Evolutionary conservation across 2,888 invertebrate species (phyloP), one percentile per base, ranked within the genome.

Genomic region (Troides aeacus): DNA sequence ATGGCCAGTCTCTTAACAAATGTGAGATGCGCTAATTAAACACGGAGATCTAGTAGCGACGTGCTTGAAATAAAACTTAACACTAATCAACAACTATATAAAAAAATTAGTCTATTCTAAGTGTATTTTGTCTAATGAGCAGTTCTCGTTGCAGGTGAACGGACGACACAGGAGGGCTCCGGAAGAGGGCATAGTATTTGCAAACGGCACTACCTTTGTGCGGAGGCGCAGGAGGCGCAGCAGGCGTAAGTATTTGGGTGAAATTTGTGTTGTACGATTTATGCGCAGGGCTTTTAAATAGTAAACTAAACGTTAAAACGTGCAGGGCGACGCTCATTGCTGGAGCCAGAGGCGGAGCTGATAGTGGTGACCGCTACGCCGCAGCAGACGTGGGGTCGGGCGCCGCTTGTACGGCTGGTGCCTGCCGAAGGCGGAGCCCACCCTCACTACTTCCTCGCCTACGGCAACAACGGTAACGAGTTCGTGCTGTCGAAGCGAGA

Each of bases 191-290:
- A 81, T 91, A 24, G 82, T 92, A 21, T 92, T 78, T 73, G 92
- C 91, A 0, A 92, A 92, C 69, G 92, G 92, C 50, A 92, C 92
- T 0, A 90, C 89, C 0, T 73, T 91, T 57, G 81, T 89, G 69
- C 82, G 90, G 74, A 83, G 85, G 74, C 86, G 88, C 46, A 85
- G 84, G 74, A 78, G 90, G 71, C 87, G 90, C 15, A 90, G 84
- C 73, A 84, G 92, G 78, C 88, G 92, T 91, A 71, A 86, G 90
- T 53, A 18, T 10, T 53, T 10, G 39, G 10, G 7, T 39, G 10
- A 39, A 1, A 0, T 8, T 39, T 39, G 10, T 39, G 39, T 39
- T 4, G 39, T 39, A 8, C 39, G 39, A 39, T 10, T 39, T 39
- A 39, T 39, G 39, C 39, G 10, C 10, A 0, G 39, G 39, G 39